Base-by-base conservation (phyloP, 2,797 vertebrate species). In the Myripristis murdjan region DNA sequence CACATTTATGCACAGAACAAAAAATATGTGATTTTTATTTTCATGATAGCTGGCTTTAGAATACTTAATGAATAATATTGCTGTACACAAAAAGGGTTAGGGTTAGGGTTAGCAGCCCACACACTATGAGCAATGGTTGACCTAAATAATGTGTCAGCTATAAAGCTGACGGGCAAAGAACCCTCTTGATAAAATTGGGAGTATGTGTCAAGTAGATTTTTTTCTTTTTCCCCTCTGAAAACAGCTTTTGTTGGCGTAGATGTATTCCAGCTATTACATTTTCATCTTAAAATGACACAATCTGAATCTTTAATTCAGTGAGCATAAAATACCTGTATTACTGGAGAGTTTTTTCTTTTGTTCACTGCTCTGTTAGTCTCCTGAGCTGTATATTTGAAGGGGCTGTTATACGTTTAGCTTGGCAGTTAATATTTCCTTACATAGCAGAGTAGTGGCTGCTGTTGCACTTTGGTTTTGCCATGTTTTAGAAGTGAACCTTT, bases 141-240 rank as follows among this genome's bases (percentile, higher is more conserved):
- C 89, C 82, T 84, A 87, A 81, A 88, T 86, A 81, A 63, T 73
- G 59, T 73, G 85, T 70, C 26, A 70, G 63, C 64, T 43, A 14
- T 75, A 24, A 33, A 88, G 59, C 62, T 75, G 75, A 81, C 47
- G 24, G 71, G 75, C 76, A 68, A 16, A 74, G 56, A 66, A 68
- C 33, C 31, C 31, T 70, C 37, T 39, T 7, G 3, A 23, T 71
- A 37, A 54, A 73, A 54, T 16, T 15, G 15, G 16, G 14, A 26
- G 11, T n/a, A 6, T 8, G 23, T 51, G 44, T 75, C 53, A 35
- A 55, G 53, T 61, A 31, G 14, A 56, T 44, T 44, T 51, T 31
- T 46, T 59, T 47, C 64, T 5, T 5, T 31, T 31, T 31, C 28
- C 16, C n/a, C 16, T 11, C 1, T 1, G 43, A n/a, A 46, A 46